A percentile compares a stretch with the other conserved stretches of the same genome.
Evolutionary conservation across 2,888 invertebrate species (phyloP).

Genomic region (Drosophila fungiperda): DNA sequence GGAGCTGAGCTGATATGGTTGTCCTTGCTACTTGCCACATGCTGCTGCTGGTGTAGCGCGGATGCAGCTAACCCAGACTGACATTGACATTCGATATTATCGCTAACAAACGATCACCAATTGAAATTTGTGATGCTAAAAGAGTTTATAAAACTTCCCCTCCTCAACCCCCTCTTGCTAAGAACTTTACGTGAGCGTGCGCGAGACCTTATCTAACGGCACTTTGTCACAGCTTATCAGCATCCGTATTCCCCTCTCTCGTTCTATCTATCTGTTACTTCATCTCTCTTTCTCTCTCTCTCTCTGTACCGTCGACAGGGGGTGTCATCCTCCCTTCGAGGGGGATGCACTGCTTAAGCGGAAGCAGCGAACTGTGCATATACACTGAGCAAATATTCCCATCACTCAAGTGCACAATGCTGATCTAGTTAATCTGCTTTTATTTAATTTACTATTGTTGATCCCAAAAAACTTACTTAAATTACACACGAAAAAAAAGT

Average conservation of each 20-base stretch:
- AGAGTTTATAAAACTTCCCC: conserved; percentile 58
- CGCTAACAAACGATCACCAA: conserved; percentile 72
- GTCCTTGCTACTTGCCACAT: not conserved
- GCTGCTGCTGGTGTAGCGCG: not conserved
- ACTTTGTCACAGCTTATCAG: conserved; percentile 81
- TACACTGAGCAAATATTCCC: conserved; percentile 24
- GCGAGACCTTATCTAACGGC: conserved; percentile 56
- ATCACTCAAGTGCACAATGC: not conserved
- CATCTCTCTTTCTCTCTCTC: not conserved
- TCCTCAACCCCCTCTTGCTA: no score
- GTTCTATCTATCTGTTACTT: no score
- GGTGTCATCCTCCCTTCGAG: not conserved
- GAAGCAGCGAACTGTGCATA: conserved; percentile 37
- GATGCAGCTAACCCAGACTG: conserved; percentile 52
- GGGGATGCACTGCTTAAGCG: not conserved
- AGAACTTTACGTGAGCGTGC: conserved; percentile 35
- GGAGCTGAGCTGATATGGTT: conserved; percentile 14
- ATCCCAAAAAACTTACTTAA: not conserved
- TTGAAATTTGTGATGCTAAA: conserved; percentile 65
- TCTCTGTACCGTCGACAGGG: not conserved
- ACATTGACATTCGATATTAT: conserved; percentile 79
- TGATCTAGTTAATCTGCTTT: not conserved
- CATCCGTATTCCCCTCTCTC: conserved; percentile 39
- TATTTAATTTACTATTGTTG: not conserved
- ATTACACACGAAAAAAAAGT: not conserved